These are phyloP conservation scores for Erethizon dorsatum DNA, from an alignment of 2,797 vertebrate genomes.

Conservation along the genomic window DNA sequence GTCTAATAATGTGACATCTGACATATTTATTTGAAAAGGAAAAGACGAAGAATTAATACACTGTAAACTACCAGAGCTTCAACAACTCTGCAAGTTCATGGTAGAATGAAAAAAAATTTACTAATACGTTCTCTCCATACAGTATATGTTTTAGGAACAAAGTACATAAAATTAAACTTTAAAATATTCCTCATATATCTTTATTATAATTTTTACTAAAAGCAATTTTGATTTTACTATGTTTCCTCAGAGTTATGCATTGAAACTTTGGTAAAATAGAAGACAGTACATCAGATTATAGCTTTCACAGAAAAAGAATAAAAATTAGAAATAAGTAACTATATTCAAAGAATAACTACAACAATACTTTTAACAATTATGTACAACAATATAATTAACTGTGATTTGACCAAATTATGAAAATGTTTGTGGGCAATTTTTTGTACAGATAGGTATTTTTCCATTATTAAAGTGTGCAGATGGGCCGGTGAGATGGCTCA, in stretches of 20 bases:
- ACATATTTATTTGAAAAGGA: slow-evolving; percentile 79
- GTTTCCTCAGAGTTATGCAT: slow-evolving; percentile 21
- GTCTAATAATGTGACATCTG: slow-evolving; percentile 81
- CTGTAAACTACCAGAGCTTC: slow-evolving; percentile 62
- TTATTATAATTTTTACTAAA: slow-evolving; percentile 39
- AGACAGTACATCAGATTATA: slow-evolving; percentile 29
- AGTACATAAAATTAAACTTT: slow-evolving; percentile 52
- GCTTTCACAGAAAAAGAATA: slow-evolving; percentile 49
- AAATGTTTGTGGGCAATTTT: background rate
- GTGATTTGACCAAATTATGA: background rate
- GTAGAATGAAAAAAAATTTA: slow-evolving; percentile 11
- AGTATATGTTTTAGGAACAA: slow-evolving; percentile 51
- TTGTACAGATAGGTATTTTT: background rate
- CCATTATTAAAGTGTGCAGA: background rate
- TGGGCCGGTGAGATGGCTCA: background rate
- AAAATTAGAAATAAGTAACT: slow-evolving; percentile 37
- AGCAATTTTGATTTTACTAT: slow-evolving; percentile 24
- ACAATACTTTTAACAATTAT: background rate
- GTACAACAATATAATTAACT: background rate
- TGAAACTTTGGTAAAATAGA: slow-evolving; percentile 68
- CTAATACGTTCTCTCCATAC: slow-evolving; percentile 38
- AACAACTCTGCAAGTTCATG: slow-evolving; percentile 71
- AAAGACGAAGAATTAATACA: slow-evolving; percentile 76
- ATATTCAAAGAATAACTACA: background rate
- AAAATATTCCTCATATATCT: slow-evolving; percentile 47